Conservation (phyloP, 2,797 vertebrate genomes). For the Botia kubotai region DNA sequence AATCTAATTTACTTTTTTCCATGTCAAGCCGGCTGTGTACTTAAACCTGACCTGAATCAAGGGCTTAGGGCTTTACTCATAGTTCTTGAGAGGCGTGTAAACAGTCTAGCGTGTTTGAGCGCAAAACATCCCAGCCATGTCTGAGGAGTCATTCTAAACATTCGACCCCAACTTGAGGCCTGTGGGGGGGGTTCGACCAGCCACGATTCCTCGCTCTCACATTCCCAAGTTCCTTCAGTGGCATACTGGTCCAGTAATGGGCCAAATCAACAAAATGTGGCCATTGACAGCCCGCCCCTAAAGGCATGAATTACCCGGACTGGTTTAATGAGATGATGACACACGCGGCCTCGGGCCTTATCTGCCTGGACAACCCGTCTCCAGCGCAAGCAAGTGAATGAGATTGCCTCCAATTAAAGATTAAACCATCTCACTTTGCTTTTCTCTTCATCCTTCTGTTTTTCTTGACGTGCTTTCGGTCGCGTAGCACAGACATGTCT, state of each 20-base stretch:
- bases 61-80: background rate
- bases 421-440: conserved; percentile 69
- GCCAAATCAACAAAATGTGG: conserved; percentile 76
- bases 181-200: background rate
- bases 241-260: conserved; percentile 77
- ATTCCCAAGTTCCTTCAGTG: conserved; percentile 66
- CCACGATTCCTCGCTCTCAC: background rate
- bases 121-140: background rate
- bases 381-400: conserved; percentile 76
- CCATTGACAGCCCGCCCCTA: conserved; percentile 77
- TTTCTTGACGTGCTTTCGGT: conserved; percentile 24
- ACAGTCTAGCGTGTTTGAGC: conserved; percentile 3
- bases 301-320: conserved; percentile 76
- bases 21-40: conserved; percentile 1
- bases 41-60: conserved; percentile 35
- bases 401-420: conserved; percentile 79
- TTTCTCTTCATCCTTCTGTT: conserved; percentile 52
- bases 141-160: conserved; percentile 7
- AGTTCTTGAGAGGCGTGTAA: conserved; percentile 7
- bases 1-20: background rate
- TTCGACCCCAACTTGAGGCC: background rate
- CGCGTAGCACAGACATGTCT: conserved; percentile 59
- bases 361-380: conserved; percentile 76
- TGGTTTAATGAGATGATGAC: conserved; percentile 79
- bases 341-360: conserved; percentile 70